These are phyloP conservation scores for Chymomyza fuscimana DNA, from an alignment of 2,888 invertebrate genomes.

Conservation along the genomic window DNA sequence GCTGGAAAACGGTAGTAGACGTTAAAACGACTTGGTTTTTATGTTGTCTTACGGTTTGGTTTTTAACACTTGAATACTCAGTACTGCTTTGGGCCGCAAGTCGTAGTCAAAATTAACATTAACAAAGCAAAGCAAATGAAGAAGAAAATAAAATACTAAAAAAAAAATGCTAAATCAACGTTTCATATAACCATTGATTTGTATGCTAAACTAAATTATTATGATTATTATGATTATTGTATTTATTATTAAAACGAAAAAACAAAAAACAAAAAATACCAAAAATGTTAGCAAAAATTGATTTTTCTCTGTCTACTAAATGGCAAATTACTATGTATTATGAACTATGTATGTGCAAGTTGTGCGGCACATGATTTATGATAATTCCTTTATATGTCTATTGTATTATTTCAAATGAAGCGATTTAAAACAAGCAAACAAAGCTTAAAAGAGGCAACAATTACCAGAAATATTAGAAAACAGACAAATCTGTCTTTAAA, in stretches of 20 bases:
- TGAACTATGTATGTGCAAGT: slow-evolving; percentile 3
- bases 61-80: slow-evolving; percentile 20
- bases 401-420: slow-evolving; percentile 34
- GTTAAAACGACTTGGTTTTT: neutral
- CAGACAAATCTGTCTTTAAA: slow-evolving; percentile 58
- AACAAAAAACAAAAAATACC: no score
- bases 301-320: slow-evolving; percentile 25
- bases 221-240: slow-evolving; percentile 44
- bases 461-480: slow-evolving; percentile 29
- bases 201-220: slow-evolving; percentile 58
- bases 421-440: slow-evolving; percentile 29
- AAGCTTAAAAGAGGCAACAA: slow-evolving; percentile 20
- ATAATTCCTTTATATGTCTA: slow-evolving; percentile 10
- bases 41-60: neutral
- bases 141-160: neutral
- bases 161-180: slow-evolving; percentile 12
- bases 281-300: slow-evolving; percentile 67
- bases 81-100: slow-evolving; percentile 26
- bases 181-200: slow-evolving; percentile 37
- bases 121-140: neutral
- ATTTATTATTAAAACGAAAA: slow-evolving; percentile 21
- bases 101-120: slow-evolving; percentile 63
- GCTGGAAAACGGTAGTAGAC: neutral
- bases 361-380: neutral
- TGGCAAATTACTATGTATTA: slow-evolving; percentile 1